Base-by-base conservation (phyloP, 2,888 invertebrate species). In the Priocnemis perturbator region DNA sequence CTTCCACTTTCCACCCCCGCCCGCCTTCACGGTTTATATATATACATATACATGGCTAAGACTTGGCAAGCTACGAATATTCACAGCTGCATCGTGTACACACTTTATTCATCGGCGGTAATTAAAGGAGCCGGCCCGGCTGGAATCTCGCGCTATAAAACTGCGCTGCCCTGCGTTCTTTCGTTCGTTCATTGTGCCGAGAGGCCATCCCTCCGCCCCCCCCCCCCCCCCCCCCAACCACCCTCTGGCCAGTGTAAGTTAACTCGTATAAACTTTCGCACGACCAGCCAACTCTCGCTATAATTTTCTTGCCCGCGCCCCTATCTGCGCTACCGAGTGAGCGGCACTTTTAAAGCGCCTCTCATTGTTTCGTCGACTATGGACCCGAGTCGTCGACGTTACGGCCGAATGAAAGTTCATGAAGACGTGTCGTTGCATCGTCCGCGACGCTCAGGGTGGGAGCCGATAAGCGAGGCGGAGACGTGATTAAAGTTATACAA, bases 201-300 rank as follows among this genome's bases (percentile, higher is more conserved):
- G 61, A 17, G 23, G 30, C 59, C 45, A 26, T 21, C 55, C 26
- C 0, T 7, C 26, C 26, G 55, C 45, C 23, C 17, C 50, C 56
- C 56, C 37, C 20, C 59, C 44, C 30, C 50, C 57, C 17, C 7
- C 37, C 7, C 37, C 7, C 37, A 37, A 3, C 11, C 37, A 3
- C 37, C 7, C 11, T 7, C 7, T 9, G 26, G 26, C 26, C 26
- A 26, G 37, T n/a, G 52, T 37, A 56, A 68, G 64, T 71, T 68
- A 64, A 71, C 60, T 71, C 71, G 67, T 71, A 71, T 71, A 71
- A 71, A 71, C 64, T 71, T 71, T 64, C 19, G 55, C 55, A n/a
- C 44, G 37, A 19, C 19, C 55, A 68, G 71, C 60, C 58, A 64
- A 71, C 71, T 64, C 58, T 48, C 14, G 57, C 68, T 68, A 68